Conservation (phyloP, 2,797 vertebrate genomes). For the Pangasius larnaudii region DNA sequence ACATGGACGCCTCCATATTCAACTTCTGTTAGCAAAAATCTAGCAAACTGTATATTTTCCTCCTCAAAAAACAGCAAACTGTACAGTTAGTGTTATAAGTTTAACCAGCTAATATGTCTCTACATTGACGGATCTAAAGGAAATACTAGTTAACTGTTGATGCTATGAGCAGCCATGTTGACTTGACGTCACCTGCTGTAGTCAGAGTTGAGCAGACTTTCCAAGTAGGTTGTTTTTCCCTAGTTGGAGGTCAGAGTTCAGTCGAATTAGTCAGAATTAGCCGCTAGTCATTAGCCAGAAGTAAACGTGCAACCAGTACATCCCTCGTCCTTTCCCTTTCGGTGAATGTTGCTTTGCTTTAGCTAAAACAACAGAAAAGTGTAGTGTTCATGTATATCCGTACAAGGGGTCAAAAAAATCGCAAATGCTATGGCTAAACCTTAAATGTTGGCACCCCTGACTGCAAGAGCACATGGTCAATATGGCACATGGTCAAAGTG, state of each 20-base stretch:
- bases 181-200: background rate
- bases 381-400: background rate
- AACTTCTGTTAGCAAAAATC: background rate
- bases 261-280: background rate
- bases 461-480: conserved; percentile 55
- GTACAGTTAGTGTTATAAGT: too few species aligned
- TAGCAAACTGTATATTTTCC: background rate
- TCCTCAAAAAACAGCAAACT: background rate
- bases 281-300: too few species aligned
- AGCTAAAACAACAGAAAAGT: background rate
- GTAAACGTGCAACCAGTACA: background rate
- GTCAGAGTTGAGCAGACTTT: background rate
- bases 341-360: background rate
- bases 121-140: background rate
- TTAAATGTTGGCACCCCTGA: conserved; percentile 12
- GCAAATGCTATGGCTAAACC: background rate
- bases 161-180: background rate
- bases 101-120: background rate
- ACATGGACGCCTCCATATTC: too few species aligned
- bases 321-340: background rate
- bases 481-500: conserved; percentile 54
- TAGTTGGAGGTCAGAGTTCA: background rate
- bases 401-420: background rate
- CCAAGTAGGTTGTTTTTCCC: background rate
- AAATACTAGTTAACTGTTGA: background rate